Base-by-base conservation (phyloP, 92 coral and sea anemone species). In the Phenganax subtilis region DNA sequence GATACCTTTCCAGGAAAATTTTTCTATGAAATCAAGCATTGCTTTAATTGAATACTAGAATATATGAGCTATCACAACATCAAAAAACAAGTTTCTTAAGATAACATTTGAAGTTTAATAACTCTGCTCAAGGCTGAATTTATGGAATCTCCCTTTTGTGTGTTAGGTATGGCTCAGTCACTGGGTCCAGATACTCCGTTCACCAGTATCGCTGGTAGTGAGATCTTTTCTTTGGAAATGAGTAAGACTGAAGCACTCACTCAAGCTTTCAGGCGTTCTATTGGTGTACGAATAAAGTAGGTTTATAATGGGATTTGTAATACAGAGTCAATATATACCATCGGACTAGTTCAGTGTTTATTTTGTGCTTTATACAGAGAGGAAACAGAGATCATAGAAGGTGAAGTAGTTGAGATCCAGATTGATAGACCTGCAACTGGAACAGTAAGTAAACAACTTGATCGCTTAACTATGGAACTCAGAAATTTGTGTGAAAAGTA, bases 381-480 rank as follows among this genome's bases (percentile, higher is more conserved):
- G 65, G 98, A 94, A 83, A 94, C 98, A 56, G 98, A 94, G 82
- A 94, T 94, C 55, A 94, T 94, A 65, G 98, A 94, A 85, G 98
- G 98, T 57, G 98, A 94, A 81, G 98, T 94, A n/a, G 98, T 94
- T 17, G 98, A 94, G 71, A 90, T 94, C 47, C 98, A 94, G 76
- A 92, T 94, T 87, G 98, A 94, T 89, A 88, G 98, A 72, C 98
- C 98, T 17, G 96, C 98, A 6, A 86, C 97, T 69, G 98, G 98
- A 85, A 88, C 97, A 55, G 98, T 94, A 58, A 65, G 93, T 80
- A 54, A 55, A 31, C 17, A 12, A 61, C 31, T 25, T 11, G 25
- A 11, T 57, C 17, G 8, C 15, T 57, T 57, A 56, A 8, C 60
- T 56, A n/a, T 11, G 3, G 63, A 11, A 3, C 63, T 57, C 63